Conservation (phyloP, 2,113 vertebrate genomes). For the Eurypyga helias region DNA sequence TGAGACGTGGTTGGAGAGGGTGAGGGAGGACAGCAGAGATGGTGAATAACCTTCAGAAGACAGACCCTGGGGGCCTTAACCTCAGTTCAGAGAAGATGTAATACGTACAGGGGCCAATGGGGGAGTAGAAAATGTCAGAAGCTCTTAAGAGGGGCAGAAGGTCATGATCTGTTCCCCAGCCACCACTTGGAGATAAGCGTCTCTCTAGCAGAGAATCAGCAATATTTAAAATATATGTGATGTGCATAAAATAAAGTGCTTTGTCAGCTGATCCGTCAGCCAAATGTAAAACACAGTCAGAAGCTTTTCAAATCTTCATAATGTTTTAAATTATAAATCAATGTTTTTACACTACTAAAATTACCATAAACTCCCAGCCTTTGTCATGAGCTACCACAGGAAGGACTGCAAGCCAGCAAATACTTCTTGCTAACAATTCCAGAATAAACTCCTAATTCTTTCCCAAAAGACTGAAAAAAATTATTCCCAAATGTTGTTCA, state of each 20-base stretch:
- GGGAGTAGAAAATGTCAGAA: conserved; percentile 6
- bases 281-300: not conserved
- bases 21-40: not conserved
- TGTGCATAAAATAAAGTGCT: not conserved
- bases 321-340: conserved; percentile 9
- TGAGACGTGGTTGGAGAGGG: not conserved
- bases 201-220: conserved; percentile 15
- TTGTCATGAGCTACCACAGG: not conserved
- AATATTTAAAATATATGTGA: conserved; percentile 2
- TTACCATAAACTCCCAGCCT: not conserved
- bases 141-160: not conserved
- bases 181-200: conserved; percentile 7
- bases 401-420: not conserved
- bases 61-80: not conserved
- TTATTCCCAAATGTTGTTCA: not conserved
- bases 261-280: not conserved
- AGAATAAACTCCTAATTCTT: not conserved
- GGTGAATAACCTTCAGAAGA: not conserved
- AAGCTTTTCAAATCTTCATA: not conserved
- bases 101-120: not conserved
- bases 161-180: not conserved
- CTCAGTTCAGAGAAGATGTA: not conserved
- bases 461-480: not conserved
- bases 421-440: not conserved
- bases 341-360: not conserved